phyloP scores from a whole-genome alignment of 2,888 invertebrate genomes.

The Oxystoma pomonae region DNA sequence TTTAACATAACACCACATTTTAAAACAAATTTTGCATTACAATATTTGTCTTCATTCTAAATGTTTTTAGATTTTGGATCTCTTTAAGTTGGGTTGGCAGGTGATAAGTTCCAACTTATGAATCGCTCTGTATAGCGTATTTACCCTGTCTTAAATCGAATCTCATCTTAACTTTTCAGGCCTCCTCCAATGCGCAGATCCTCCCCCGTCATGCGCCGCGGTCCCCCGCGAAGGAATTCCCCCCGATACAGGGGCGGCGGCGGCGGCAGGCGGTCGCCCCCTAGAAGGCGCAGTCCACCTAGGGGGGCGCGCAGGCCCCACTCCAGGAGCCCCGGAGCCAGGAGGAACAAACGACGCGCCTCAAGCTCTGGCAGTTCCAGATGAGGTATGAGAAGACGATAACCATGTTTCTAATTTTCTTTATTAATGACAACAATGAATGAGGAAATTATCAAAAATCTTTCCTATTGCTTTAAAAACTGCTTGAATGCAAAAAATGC shows the following conservation, averaged over 20 bases:
- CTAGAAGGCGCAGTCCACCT: slow-evolving; percentile 51
- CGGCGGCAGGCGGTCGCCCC: slow-evolving; percentile 50
- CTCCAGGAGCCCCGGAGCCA: not conserved
- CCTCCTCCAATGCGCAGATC: slow-evolving; percentile 50
- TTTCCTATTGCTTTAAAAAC: too few relatives aligned
- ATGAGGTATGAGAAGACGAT: slow-evolving; percentile 36
- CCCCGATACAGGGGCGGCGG: slow-evolving; percentile 44
- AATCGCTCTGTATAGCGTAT: slow-evolving; percentile 56
- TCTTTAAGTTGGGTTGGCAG: too few relatives aligned
- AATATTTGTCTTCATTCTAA: too few relatives aligned
- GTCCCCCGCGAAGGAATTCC: slow-evolving; percentile 56
- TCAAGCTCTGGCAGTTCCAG: slow-evolving; percentile 73
- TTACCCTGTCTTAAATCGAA: slow-evolving; percentile 55
- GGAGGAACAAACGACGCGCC: slow-evolving; percentile 15
- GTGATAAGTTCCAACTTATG: slow-evolving; percentile 51
- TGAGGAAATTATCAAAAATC: too few relatives aligned
- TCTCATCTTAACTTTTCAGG: slow-evolving; percentile 54
- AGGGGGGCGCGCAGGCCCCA: not conserved
- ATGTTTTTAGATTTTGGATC: too few relatives aligned
- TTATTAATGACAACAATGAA: too few relatives aligned
- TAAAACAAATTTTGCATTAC: too few relatives aligned
- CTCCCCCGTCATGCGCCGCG: slow-evolving; percentile 44
- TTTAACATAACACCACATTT: too few relatives aligned
- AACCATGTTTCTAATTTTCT: too few relatives aligned
- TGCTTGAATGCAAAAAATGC: too few relatives aligned